phyloP scores from a whole-genome alignment of 2,113 vertebrate species.

The Hemichromis elongatus region DNA sequence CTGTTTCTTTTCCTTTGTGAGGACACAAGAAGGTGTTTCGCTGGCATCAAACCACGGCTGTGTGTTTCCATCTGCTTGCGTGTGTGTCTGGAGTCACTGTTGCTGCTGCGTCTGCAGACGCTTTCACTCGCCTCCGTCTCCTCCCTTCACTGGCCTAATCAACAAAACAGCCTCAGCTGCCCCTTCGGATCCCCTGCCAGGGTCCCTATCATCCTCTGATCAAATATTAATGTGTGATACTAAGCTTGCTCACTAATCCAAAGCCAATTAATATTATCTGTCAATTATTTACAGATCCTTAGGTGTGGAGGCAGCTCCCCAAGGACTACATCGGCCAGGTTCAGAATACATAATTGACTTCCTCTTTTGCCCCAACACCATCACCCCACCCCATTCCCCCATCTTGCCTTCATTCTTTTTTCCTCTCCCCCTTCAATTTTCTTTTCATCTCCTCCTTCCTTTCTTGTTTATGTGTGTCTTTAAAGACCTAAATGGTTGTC shows the following conservation, averaged over 20 bases:
- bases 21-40: conserved; percentile 72
- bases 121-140: conserved; percentile 75
- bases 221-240: conserved; percentile 99
- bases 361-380: conserved; percentile 52
- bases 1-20: conserved; percentile 51
- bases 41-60: conserved; percentile 70
- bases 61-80: conserved; percentile 35
- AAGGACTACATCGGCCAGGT: conserved; percentile 97
- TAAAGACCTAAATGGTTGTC: conserved; percentile 71
- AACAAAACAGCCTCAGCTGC: conserved; percentile 95
- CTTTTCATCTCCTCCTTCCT: conserved; percentile 49
- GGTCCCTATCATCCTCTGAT: conserved; percentile 99
- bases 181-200: conserved; percentile 95
- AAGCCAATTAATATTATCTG: conserved; percentile 99
- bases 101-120: conserved; percentile 19
- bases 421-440: conserved; percentile 28
- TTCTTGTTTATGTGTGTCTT: conserved; percentile 69
- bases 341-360: conserved; percentile 99
- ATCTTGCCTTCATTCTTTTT: conserved; percentile 45
- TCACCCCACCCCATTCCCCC: neutral
- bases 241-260: conserved; percentile 99
- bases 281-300: conserved; percentile 99
- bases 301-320: conserved; percentile 98
- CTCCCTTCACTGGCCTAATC: conserved; percentile 88
- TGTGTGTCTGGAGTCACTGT: conserved; percentile 43